Evolutionary conservation across 1,140 invertebrate genomes (phyloP).

Genomic region (Zeugodacus cucurbitae): DNA sequence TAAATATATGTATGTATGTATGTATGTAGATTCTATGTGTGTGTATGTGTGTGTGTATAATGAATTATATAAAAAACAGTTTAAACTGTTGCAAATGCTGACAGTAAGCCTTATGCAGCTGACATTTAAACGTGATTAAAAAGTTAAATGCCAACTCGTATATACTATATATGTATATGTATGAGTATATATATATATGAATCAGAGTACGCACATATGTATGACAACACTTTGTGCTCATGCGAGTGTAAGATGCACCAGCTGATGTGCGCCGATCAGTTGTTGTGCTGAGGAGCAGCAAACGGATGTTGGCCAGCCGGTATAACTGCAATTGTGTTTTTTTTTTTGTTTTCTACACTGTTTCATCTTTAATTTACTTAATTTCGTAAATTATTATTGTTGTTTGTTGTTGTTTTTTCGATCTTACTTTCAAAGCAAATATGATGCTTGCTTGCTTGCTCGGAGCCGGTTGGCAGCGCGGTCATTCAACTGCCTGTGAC

Average conservation of each 20-base stretch:
- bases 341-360: background rate
- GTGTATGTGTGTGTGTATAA: background rate
- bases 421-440: background rate
- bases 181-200: background rate
- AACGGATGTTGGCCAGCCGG: constrained; percentile 9
- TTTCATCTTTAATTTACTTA: constrained; percentile 17
- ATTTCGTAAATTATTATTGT: background rate
- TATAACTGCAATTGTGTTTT: background rate
- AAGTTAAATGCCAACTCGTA: background rate
- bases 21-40: too few relatives aligned
- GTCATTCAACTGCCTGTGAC: background rate
- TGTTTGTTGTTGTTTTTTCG: background rate
- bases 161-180: background rate
- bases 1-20: background rate
- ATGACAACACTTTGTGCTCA: background rate
- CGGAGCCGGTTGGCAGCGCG: background rate
- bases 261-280: background rate
- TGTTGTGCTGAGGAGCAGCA: background rate
- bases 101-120: background rate
- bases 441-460: background rate
- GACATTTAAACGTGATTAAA: constrained; percentile 13
- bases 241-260: background rate
- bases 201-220: background rate
- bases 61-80: background rate
- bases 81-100: background rate